phyloP scores from a whole-genome alignment of 2,797 vertebrate species.

The Ammospiza maritima region DNA sequence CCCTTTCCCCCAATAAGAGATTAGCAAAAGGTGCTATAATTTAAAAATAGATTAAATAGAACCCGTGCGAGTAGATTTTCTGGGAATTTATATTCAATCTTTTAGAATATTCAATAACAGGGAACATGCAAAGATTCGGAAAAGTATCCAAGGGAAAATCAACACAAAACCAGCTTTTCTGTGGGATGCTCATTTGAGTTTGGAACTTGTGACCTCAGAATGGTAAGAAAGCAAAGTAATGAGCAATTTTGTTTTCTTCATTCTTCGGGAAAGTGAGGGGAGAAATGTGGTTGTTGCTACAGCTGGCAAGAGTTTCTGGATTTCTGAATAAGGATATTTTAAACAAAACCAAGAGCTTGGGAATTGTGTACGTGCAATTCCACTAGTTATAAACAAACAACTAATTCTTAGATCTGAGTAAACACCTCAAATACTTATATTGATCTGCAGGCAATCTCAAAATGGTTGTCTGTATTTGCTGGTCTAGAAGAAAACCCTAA shows the following conservation, averaged over 20 bases:
- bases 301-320: not conserved
- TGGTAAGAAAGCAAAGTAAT: not conserved
- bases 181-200: not conserved
- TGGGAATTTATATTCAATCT: not conserved
- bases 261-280: not conserved
- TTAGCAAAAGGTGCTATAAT: not conserved
- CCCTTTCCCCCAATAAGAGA: not conserved
- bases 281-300: not conserved
- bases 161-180: not conserved
- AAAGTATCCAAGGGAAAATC: not conserved
- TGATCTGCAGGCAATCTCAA: not conserved
- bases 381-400: not conserved
- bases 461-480: not conserved
- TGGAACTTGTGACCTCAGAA: not conserved
- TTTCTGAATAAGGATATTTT: not conserved
- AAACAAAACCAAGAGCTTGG: not conserved
- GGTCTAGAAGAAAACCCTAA: slow-evolving; percentile 12
- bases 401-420: not conserved
- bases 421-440: not conserved
- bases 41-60: not conserved
- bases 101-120: not conserved
- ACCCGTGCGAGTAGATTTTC: not conserved
- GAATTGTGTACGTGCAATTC: not conserved
- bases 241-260: not conserved
- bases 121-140: not conserved